A percentile compares a stretch with the other conserved stretches of the same genome.
phyloP scores from a whole-genome alignment of 2,888 invertebrate species.

The Mamestra brassicae region DNA sequence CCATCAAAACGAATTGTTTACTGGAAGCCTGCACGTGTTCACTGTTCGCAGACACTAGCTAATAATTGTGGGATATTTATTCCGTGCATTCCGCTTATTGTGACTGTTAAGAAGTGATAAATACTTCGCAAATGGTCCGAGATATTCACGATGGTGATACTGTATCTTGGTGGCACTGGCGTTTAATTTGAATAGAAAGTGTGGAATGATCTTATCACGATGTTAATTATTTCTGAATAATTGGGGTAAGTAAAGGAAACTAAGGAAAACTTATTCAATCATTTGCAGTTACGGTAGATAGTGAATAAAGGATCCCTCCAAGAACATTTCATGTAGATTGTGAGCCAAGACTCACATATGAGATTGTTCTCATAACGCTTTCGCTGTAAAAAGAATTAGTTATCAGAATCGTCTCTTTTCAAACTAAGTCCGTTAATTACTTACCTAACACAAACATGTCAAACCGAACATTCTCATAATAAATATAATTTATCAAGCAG shows the following conservation, averaged over 20 bases:
- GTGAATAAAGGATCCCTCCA: not conserved
- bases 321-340: too few relatives aligned
- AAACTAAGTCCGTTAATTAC: not conserved
- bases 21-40: conserved; percentile 82
- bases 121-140: conserved; percentile 44
- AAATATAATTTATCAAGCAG: conserved; percentile 29
- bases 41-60: conserved; percentile 67
- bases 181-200: conserved; percentile 40
- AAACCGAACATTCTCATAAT: conserved; percentile 5
- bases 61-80: conserved; percentile 65
- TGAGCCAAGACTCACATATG: too few relatives aligned
- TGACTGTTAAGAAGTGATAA: conserved; percentile 58
- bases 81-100: conserved; percentile 56
- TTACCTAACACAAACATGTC: not conserved
- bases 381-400: too few relatives aligned
- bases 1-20: conserved; percentile 80
- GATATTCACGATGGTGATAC: conserved; percentile 31
- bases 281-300: not conserved
- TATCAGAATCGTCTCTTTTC: too few relatives aligned
- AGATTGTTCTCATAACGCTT: too few relatives aligned
- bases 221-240: conserved; percentile 12
- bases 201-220: conserved; percentile 11
- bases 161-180: conserved; percentile 13
- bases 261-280: too few relatives aligned
- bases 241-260: not conserved